These are phyloP conservation scores for Heliconius hortense DNA, from an alignment of 2,888 invertebrate genomes.

Conservation along the genomic window DNA sequence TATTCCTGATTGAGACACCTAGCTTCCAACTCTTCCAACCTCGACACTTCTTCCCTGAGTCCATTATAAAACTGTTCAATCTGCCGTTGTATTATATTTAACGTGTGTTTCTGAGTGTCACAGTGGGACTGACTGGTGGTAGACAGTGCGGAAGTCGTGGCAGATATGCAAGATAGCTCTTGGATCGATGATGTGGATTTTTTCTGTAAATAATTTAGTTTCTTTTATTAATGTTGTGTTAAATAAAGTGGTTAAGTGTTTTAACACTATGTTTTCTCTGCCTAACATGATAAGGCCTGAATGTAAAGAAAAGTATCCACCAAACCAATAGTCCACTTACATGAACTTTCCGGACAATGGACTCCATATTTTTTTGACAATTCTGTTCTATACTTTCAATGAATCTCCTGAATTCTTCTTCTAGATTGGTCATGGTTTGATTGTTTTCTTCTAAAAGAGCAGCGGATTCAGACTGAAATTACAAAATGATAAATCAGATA, in stretches of 20 bases:
- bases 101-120: conserved; percentile 17
- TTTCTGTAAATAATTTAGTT: background rate
- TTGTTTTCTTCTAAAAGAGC: conserved; percentile 11
- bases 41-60: conserved; percentile 33
- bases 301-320: background rate
- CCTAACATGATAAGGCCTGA: background rate
- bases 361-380: conserved; percentile 25
- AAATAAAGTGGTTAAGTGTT: too few relatives aligned
- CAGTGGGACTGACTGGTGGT: conserved; percentile 15
- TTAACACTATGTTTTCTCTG: background rate
- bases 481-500: background rate
- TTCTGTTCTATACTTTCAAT: conserved; percentile 22
- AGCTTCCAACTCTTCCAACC: conserved; percentile 52
- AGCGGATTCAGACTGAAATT: conserved; percentile 30
- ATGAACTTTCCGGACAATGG: conserved; percentile 8
- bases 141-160: background rate
- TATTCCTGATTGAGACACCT: conserved; percentile 57
- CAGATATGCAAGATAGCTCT: conserved; percentile 20
- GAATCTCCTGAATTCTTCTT: conserved; percentile 10
- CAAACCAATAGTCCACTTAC: conserved; percentile 22
- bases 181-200: conserved; percentile 18
- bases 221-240: too few relatives aligned
- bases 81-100: conserved; percentile 21
- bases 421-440: conserved; percentile 12
- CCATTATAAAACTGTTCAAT: conserved; percentile 28